Evolutionary conservation across 1,140 invertebrate species (phyloP), one percentile per base, ranked within the genome.

Genomic region (Drosophila aff.): DNA sequence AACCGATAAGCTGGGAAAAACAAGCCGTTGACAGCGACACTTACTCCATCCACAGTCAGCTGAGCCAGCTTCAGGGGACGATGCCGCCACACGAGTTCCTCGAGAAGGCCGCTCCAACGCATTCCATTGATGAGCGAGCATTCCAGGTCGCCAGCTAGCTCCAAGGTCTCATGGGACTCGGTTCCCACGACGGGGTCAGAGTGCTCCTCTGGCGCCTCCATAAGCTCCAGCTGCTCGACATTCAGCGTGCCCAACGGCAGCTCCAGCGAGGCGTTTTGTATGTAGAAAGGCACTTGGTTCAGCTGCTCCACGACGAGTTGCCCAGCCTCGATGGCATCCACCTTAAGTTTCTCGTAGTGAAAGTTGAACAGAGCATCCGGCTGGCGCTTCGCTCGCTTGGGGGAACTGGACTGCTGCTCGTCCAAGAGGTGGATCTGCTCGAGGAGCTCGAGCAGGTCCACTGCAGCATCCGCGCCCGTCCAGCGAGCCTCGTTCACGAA

Each of bases 1-100:
- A 59, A 26, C 0, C 4, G 3, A 13, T 41, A 4, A 73, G 21
- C 33, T 18, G 11, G 13, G 8, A 11, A 8, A 9, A 4, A 16
- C 6, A 21, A 43, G 0, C 8, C 13, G 0, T 4, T 18, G 2
- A n/a, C 16, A 3, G 3, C 3, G 11, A 91, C 92, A 91, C 92
- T 93, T 92, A 94, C 94, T 46, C 93, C 94, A 46, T 92, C 57
- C 23, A 94, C 92, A 49, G 71, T 73, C 1, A 94, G 68, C 36
- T 92, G 67, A n/a, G 90, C 69, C 4, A 95, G 81, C 31, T 82
- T 67, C 23, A 92, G 63, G 6, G 86, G 69, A 41, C 91, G 61
- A 69, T 93, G 92, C 11, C 76, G 93, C 53, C 93, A 90, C 57
- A 94, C 92, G 11, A 94, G 58, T 11, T 93, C 81, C 4, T 92